Conservation (phyloP, 2,888 invertebrate species). For the Cyclophora albipunctata region DNA sequence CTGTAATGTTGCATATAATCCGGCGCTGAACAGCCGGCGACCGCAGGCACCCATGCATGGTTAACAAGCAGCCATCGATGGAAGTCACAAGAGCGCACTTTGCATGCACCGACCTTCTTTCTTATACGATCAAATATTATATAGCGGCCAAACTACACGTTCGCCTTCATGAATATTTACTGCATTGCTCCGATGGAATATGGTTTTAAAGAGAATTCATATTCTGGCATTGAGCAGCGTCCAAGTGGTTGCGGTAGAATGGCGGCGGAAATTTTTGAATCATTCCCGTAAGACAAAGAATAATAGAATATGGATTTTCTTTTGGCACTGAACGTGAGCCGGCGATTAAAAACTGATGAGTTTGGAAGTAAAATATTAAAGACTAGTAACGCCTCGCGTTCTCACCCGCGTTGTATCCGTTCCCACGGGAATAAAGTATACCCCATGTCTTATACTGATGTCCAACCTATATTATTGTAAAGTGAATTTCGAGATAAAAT, state of each 20-base stretch:
- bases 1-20: no score
- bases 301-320: no score
- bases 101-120: slow-evolving; percentile 35
- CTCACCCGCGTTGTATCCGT: no score
- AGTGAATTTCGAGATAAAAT: no score
- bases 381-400: no score
- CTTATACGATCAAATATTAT: slow-evolving; percentile 35
- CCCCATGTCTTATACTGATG: no score
- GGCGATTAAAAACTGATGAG: no score
- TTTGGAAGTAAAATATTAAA: no score
- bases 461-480: no score
- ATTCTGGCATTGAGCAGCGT: slow-evolving; percentile 2
- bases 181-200: slow-evolving; percentile 28
- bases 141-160: slow-evolving; percentile 27
- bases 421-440: no score
- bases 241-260: neutral
- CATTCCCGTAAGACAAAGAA: neutral
- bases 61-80: slow-evolving; percentile 31
- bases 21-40: no score
- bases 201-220: slow-evolving; percentile 22
- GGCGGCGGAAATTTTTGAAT: neutral
- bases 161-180: slow-evolving; percentile 42
- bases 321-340: no score
- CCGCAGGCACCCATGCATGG: slow-evolving; percentile 22
- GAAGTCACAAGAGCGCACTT: slow-evolving; percentile 29